A percentile compares a stretch with the other conserved stretches of the same genome.
phyloP scores from a whole-genome alignment of 2,797 vertebrate genomes.

The Spheniscus humboldti region DNA sequence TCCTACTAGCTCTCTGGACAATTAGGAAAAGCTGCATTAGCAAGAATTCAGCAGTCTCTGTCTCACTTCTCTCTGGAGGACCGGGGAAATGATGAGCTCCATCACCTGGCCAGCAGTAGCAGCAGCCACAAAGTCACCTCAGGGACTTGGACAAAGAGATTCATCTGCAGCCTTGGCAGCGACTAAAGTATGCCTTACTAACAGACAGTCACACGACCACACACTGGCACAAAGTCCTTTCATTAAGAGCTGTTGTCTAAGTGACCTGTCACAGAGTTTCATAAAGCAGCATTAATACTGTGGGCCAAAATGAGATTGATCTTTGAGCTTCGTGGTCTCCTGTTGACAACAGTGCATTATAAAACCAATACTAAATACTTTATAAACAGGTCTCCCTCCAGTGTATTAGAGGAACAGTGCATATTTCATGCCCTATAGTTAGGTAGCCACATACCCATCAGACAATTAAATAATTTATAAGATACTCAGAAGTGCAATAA shows the following conservation, averaged over 20 bases:
- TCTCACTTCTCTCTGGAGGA: slow-evolving; percentile 62
- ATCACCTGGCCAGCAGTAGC: slow-evolving; percentile 68
- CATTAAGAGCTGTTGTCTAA: slow-evolving; percentile 72
- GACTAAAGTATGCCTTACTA: slow-evolving; percentile 51
- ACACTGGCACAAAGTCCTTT: slow-evolving; percentile 67
- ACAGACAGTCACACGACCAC: slow-evolving; percentile 59
- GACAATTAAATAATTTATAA: slow-evolving; percentile 81
- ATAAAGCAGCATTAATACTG: slow-evolving; percentile 76
- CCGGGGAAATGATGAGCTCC: slow-evolving; percentile 63
- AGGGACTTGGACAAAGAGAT: slow-evolving; percentile 68
- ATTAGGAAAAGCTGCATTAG: slow-evolving; percentile 67
- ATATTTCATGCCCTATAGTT: slow-evolving; percentile 80
- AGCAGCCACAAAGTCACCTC: slow-evolving; percentile 62
- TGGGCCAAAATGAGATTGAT: slow-evolving; percentile 80
- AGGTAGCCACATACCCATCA: slow-evolving; percentile 83
- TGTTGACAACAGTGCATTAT: slow-evolving; percentile 81
- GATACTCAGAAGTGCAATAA: slow-evolving; percentile 73
- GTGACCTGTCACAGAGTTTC: slow-evolving; percentile 76
- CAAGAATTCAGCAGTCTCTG: slow-evolving; percentile 54
- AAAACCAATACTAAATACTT: slow-evolving; percentile 85
- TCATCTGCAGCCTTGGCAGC: slow-evolving; percentile 64
- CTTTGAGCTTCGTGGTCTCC: slow-evolving; percentile 78
- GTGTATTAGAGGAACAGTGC: slow-evolving; percentile 79
- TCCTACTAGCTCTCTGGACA: slow-evolving; percentile 53
- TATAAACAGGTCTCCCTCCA: slow-evolving; percentile 81